Evolutionary conservation across 2,888 invertebrate genomes (phyloP), one percentile per base, ranked within the genome.

Genomic region (Erebia epiphron): DNA sequence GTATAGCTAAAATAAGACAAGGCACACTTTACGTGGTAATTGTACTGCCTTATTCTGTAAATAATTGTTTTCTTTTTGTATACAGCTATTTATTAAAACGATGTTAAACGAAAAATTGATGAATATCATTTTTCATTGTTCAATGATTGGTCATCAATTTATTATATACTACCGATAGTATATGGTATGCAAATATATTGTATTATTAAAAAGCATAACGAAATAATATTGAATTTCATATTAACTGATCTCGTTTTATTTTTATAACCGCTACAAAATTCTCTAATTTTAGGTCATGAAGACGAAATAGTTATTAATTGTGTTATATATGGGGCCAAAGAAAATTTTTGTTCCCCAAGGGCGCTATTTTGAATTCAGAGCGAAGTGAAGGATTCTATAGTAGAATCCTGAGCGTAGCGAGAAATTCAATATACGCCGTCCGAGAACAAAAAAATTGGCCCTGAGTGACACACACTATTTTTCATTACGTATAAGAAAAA

Each of bases 161-260:
- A 57, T 57, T 18, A 89, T 91, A 88, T 91, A 92, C 90, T 92
- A 91, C 90, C 88, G 88, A 91, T 89, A 92, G 90, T 91, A 88
- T 92, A 89, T 91, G 86, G 87, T 92, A 92, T 91, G 92, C 91
- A 91, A 90, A 91, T 92, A 93, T 92, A 92, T 91, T 93, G 90
- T 92, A 92, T 92, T 91, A 91, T 89, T 92, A 91, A 92, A 92
- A 92, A 91, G 88, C 92, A 90, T 92, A 93, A 92, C 92, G 92
- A 93, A 91, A 92, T 93, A 93, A 92, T 93, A 93, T 92, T 93
- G 92, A 93, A 92, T 93, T 93, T 93, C 92, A 92, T 92, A 93
- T 89, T 91, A 91, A 67, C 64, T 73, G 10, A 77, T n/a, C 35
- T 87, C 77, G 89, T 92, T 90, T 92, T 80, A 91, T 90, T 91